Percentiles rank a stretch among this genome's conserved stretches.
These are phyloP conservation scores for Nephrocerus scutellatus DNA, from an alignment of 2,888 invertebrate genomes.

Conservation along the genomic window DNA sequence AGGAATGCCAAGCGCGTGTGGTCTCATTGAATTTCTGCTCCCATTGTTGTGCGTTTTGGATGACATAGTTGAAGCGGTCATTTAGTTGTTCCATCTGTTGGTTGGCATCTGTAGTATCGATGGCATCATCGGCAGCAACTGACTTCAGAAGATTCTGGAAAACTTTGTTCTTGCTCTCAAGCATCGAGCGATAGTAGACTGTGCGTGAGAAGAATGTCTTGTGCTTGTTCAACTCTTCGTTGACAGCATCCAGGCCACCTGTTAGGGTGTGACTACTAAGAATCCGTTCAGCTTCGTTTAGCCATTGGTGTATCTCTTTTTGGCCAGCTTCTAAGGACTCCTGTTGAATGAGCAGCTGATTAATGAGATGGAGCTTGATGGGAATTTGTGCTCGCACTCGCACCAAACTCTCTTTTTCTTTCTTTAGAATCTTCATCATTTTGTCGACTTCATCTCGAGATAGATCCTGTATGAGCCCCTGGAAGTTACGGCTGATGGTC, in stretches of 20 bases:
- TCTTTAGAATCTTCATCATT: constrained; percentile 81
- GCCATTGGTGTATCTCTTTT: constrained; percentile 77
- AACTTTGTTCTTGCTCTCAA: constrained; percentile 92
- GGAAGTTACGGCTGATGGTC: constrained; percentile 84
- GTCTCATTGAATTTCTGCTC: constrained; percentile 75
- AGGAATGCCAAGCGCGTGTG: constrained; percentile 76
- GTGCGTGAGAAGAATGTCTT: constrained; percentile 83
- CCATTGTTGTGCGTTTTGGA: constrained; percentile 66
- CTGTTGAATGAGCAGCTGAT: constrained; percentile 79
- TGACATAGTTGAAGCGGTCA: constrained; percentile 73
- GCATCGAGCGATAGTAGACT: constrained; percentile 85
- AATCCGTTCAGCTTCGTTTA: constrained; percentile 74
- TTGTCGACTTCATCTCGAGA: constrained; percentile 84
- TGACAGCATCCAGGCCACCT: constrained; percentile 64
- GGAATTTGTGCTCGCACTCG: constrained; percentile 77
- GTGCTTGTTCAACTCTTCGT: constrained; percentile 70
- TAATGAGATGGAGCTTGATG: constrained; percentile 70
- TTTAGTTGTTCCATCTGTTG: constrained; percentile 72
- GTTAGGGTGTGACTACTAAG: constrained; percentile 55
- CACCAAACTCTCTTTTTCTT: constrained; percentile 82
- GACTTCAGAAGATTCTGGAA: constrained; percentile 78
- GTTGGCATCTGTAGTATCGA: constrained; percentile 65
- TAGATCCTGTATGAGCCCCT: constrained; percentile 80
- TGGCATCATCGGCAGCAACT: constrained; percentile 65
- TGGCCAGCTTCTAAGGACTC: constrained; percentile 84